Percentiles rank a stretch among this genome's conserved stretches.
Evolutionary conservation across 2,888 invertebrate species (phyloP).

Genomic region (Temnothorax unifasciatus): DNA sequence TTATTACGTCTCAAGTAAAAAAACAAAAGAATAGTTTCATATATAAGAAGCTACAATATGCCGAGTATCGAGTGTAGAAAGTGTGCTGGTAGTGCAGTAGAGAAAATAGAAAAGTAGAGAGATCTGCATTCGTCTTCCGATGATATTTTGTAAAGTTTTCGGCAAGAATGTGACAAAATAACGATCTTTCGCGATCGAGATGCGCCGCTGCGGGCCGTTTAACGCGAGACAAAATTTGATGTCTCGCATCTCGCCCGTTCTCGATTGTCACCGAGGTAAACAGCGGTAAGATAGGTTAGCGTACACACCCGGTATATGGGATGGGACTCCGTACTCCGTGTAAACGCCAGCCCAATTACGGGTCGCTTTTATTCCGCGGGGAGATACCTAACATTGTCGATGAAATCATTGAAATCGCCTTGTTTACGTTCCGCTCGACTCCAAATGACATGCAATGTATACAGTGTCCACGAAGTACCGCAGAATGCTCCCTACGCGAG

Average conservation of each 20-base stretch:
- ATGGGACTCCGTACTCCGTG: not conserved
- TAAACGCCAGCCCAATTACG: not conserved
- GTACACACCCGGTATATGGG: not conserved
- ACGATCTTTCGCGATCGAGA: not conserved
- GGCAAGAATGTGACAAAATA: not conserved
- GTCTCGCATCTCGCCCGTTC: not conserved
- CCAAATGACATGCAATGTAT: not conserved
- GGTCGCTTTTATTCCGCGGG: not conserved
- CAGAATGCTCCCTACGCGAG: not conserved
- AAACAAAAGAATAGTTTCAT: not conserved
- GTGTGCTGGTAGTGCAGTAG: not conserved
- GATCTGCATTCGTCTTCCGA: conserved; percentile 22
- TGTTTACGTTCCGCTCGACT: conserved; percentile 1
- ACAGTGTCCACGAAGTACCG: not conserved
- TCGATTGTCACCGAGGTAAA: not conserved
- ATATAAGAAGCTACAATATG: not conserved
- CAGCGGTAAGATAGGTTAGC: conserved; percentile 21
- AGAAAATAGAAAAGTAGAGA: not conserved
- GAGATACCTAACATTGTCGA: not conserved
- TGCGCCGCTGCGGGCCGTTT: not conserved
- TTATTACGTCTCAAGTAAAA: not conserved
- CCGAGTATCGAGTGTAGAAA: not conserved
- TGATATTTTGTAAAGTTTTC: conserved; percentile 3
- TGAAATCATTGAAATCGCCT: not conserved
- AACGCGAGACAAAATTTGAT: not conserved